Percentiles rank a stretch among this genome's conserved stretches.
Evolutionary conservation across 2,113 vertebrate species (phyloP).

Genomic region (Percina caprodes): DNA sequence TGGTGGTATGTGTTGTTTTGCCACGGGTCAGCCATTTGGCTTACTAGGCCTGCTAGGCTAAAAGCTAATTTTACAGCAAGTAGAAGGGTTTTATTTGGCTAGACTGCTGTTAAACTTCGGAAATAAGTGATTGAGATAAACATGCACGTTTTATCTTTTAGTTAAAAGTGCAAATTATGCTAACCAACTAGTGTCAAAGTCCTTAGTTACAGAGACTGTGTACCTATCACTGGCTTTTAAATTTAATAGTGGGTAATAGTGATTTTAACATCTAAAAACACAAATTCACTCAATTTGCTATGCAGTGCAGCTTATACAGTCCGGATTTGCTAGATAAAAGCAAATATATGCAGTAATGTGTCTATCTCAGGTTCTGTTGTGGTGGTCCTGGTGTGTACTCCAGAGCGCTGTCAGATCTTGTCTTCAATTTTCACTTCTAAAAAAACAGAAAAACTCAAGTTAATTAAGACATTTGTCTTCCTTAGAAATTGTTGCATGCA

Average conservation of each 20-base stretch:
- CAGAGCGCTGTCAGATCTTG: neutral
- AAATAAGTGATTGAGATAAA: neutral
- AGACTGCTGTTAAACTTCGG: neutral
- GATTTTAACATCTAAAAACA: neutral
- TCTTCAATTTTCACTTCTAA: constrained; percentile 33
- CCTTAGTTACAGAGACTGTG: neutral
- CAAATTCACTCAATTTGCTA: neutral
- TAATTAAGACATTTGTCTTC: neutral
- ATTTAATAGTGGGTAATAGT: neutral
- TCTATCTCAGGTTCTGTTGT: neutral
- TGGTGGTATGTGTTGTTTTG: constrained; percentile 86
- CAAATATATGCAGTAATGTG: neutral
- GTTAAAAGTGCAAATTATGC: neutral
- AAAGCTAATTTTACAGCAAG: neutral
- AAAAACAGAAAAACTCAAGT: neutral
- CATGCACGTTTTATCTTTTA: neutral
- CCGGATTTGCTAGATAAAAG: neutral
- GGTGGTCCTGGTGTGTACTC: neutral
- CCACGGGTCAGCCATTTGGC: constrained; percentile 87
- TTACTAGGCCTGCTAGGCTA: neutral
- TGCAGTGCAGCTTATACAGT: too few species aligned
- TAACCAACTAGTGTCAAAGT: neutral
- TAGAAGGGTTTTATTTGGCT: neutral
- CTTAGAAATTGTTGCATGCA: neutral
- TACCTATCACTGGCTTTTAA: neutral